A percentile compares a stretch with the other conserved stretches of the same genome.
These are phyloP conservation scores for Pangasius krempfi DNA, from an alignment of 2,797 vertebrate species.

Conservation along the genomic window DNA sequence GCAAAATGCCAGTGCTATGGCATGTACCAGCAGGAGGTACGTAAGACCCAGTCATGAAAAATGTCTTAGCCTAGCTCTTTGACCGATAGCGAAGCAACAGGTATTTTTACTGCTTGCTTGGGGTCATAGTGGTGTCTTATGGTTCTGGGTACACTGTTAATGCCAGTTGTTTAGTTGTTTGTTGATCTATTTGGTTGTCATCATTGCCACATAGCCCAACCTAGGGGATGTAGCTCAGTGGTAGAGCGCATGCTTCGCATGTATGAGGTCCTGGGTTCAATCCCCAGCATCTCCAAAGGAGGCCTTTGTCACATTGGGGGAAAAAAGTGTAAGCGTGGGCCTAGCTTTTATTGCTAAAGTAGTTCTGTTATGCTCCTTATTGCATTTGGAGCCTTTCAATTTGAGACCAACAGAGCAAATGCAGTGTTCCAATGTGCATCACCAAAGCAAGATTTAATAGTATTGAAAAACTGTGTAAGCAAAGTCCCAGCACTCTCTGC, in stretches of 20 bases:
- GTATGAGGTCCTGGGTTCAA: neutral
- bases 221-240: conserved; percentile 33
- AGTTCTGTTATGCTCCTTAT: too few relatives aligned
- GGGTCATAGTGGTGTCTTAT: neutral
- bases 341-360: too few relatives aligned
- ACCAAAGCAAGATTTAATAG: too few relatives aligned
- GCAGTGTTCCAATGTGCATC: too few relatives aligned
- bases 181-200: neutral
- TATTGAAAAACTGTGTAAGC: too few relatives aligned
- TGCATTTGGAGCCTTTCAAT: too few relatives aligned
- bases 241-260: conserved; percentile 59
- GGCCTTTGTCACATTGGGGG: too few relatives aligned
- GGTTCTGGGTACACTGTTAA: neutral
- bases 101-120: neutral
- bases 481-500: too few relatives aligned
- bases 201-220: too few relatives aligned
- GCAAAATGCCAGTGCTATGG: neutral
- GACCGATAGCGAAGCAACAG: neutral
- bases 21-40: neutral
- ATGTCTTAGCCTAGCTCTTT: neutral
- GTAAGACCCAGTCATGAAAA: neutral
- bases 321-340: too few relatives aligned
- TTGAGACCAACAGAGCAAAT: too few relatives aligned
- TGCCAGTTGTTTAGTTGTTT: neutral
- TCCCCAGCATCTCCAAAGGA: neutral